These are phyloP conservation scores for Gadopsis marmoratus DNA, from an alignment of 2,797 vertebrate species.

Conservation along the genomic window DNA sequence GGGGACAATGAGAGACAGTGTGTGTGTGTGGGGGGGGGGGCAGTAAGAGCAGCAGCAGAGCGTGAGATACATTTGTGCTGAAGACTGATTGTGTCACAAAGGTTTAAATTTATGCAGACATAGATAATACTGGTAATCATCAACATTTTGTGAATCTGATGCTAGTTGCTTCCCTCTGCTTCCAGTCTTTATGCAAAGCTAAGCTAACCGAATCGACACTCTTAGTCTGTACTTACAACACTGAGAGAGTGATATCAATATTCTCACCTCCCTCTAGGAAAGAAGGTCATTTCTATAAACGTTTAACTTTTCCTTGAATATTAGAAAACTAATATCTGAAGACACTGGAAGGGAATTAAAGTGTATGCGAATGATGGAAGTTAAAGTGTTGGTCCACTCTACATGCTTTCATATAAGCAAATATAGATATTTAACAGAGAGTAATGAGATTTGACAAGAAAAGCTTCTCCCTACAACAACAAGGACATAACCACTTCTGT, in stretches of 20 bases:
- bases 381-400: not conserved
- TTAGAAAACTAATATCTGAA: not conserved
- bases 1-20: constrained; percentile 67
- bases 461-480: not conserved
- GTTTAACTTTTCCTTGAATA: not conserved
- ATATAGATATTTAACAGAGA: not conserved
- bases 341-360: not conserved
- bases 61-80: not conserved
- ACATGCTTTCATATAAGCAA: not conserved
- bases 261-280: not conserved
- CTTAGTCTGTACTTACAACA: not conserved
- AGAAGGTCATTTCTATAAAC: not conserved
- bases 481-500: not conserved
- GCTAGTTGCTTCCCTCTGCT: not conserved
- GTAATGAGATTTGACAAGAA: not conserved
- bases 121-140: not conserved
- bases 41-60: constrained; percentile 12
- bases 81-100: not conserved
- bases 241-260: not conserved
- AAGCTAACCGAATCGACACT: not conserved
- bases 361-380: too few relatives aligned
- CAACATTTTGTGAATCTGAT: too few relatives aligned
- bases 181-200: not conserved
- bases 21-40: too few relatives aligned
- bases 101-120: not conserved